Evolutionary conservation across 2,888 invertebrate genomes (phyloP).

Genomic region (Tachina grossa): DNA sequence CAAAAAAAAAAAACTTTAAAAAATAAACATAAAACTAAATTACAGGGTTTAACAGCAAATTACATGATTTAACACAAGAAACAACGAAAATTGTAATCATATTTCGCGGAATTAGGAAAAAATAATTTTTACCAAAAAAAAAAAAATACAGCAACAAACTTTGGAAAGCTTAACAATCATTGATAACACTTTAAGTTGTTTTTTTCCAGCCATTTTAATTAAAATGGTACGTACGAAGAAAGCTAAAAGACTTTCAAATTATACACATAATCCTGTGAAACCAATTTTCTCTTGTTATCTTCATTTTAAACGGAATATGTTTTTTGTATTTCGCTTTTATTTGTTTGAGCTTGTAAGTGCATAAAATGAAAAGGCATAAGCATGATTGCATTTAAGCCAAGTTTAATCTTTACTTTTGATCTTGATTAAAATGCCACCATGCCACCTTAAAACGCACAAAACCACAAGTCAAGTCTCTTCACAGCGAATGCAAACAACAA

Average conservation of each 20-base stretch:
- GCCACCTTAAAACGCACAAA: conserved; percentile 54
- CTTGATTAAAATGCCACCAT: conserved; percentile 71
- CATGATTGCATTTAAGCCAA: conserved; percentile 71
- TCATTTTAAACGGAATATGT: conserved; percentile 26
- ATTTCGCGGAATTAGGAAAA: conserved; percentile 64
- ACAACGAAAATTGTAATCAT: conserved; percentile 54
- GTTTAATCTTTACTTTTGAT: conserved; percentile 68
- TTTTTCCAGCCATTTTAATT: conserved; percentile 3
- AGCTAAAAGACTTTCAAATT: conserved; percentile 35
- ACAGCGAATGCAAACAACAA: conserved; percentile 37
- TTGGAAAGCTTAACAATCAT: conserved; percentile 45
- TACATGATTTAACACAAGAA: conserved; percentile 66
- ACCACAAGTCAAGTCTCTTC: conserved; percentile 44
- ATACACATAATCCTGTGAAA: conserved; percentile 66
- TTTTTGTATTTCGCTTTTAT: neutral
- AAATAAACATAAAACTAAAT: conserved; percentile 55
- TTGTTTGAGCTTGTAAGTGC: neutral
- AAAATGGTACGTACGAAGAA: conserved; percentile 36
- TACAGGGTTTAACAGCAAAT: conserved; percentile 66
- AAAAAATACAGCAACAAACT: neutral
- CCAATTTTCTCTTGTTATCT: conserved; percentile 48
- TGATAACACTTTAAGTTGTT: conserved; percentile 56
- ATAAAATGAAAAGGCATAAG: conserved; percentile 53
- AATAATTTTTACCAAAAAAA: neutral
- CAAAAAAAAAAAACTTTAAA: neutral